Conservation (phyloP, 2,797 vertebrate genomes). For the Triplophysa yarkandensis region DNA sequence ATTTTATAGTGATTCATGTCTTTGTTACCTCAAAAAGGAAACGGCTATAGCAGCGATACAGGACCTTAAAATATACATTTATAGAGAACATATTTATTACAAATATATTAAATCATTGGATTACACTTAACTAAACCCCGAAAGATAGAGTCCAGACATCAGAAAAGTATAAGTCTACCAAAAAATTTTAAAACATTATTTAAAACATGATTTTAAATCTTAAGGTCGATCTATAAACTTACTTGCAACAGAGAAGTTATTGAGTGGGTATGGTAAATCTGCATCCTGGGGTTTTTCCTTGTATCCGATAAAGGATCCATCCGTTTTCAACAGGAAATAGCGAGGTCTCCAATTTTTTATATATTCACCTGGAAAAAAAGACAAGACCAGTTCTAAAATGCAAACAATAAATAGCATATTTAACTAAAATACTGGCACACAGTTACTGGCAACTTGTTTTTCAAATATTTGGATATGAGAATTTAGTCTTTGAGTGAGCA, state of each 20-base stretch:
- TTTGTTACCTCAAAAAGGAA: not conserved
- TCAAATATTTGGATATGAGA: not conserved
- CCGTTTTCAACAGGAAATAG: slow-evolving; percentile 96
- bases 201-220: no score
- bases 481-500: not conserved
- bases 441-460: not conserved
- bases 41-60: no score
- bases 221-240: no score
- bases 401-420: not conserved
- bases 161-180: no score
- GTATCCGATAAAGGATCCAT: slow-evolving; percentile 98
- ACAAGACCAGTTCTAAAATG: not conserved
- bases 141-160: no score
- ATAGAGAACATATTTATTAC: no score
- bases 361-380: slow-evolving; percentile 85
- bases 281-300: slow-evolving; percentile 98
- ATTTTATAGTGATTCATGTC: not conserved
- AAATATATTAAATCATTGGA: no score
- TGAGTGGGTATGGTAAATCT: slow-evolving; percentile 95
- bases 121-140: no score
- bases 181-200: no score
- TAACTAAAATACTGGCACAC: not conserved
- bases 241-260: slow-evolving; percentile 99
- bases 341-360: slow-evolving; percentile 99
- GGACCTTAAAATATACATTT: no score